These are phyloP conservation scores for Ochropleura plecta DNA, from an alignment of 2,888 invertebrate species.

Conservation along the genomic window DNA sequence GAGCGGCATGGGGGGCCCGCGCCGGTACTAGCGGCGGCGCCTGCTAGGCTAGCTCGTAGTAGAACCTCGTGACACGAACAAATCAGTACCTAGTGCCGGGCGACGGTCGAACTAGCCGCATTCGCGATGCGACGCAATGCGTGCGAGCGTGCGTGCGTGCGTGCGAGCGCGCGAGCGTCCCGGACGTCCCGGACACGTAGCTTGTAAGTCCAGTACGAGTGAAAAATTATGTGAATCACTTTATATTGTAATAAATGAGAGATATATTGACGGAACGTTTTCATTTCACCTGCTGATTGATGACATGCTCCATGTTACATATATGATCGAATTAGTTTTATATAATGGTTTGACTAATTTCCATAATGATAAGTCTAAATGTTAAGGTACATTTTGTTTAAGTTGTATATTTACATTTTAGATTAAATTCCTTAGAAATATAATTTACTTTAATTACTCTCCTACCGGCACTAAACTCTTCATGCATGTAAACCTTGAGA, in stretches of 20 bases:
- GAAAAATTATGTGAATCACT: slow-evolving; percentile 78
- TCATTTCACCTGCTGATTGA: slow-evolving; percentile 75
- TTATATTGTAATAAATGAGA: slow-evolving; percentile 78
- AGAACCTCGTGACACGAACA: slow-evolving; percentile 63
- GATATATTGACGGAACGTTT: slow-evolving; percentile 77
- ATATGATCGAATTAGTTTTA: slow-evolving; percentile 64
- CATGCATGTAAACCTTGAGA: slow-evolving; percentile 74
- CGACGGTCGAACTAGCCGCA: slow-evolving; percentile 56
- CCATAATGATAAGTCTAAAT: slow-evolving; percentile 72
- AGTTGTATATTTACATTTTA: slow-evolving; percentile 77
- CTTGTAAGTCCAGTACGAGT: slow-evolving; percentile 69
- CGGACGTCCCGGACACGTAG: slow-evolving; percentile 63
- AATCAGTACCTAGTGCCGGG: slow-evolving; percentile 60
- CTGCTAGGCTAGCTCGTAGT: slow-evolving; percentile 64
- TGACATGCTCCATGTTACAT: slow-evolving; percentile 57
- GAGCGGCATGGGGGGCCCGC: slow-evolving; percentile 82
- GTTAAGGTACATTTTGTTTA: slow-evolving; percentile 72
- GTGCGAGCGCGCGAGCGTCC: slow-evolving; percentile 41
- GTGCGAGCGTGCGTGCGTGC: slow-evolving; percentile 43
- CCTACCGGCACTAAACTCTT: slow-evolving; percentile 70
- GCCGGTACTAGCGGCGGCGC: slow-evolving; percentile 82
- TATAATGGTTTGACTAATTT: slow-evolving; percentile 68
- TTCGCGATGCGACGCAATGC: slow-evolving; percentile 25
- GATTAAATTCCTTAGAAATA: slow-evolving; percentile 79
- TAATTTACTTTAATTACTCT: slow-evolving; percentile 69